Percentiles rank a stretch among this genome's conserved stretches.
Evolutionary conservation across 2,113 vertebrate genomes (phyloP).

Genomic region (Nibea albiflora): DNA sequence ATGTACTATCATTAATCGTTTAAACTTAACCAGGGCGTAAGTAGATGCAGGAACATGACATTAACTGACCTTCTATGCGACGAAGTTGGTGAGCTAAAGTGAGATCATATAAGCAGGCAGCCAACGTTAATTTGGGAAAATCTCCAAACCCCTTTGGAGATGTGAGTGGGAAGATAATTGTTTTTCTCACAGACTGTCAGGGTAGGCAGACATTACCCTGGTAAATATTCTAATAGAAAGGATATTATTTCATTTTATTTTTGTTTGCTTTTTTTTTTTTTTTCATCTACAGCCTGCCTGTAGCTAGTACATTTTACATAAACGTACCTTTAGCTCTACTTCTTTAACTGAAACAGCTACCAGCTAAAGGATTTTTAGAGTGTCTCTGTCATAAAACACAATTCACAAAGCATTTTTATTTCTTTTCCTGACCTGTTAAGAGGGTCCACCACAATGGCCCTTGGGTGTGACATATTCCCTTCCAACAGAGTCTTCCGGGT

Average conservation of each 20-base stretch:
- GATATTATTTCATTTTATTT: neutral
- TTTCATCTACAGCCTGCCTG: neutral
- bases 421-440: conserved; percentile 88
- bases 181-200: neutral
- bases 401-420: neutral
- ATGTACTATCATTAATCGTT: neutral
- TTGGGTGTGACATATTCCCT: conserved; percentile 97
- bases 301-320: neutral
- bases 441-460: conserved; percentile 97
- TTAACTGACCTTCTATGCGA: neutral
- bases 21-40: neutral
- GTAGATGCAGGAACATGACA: neutral
- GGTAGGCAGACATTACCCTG: neutral
- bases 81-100: neutral
- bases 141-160: neutral
- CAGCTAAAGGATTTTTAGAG: too few species aligned
- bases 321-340: neutral
- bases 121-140: neutral
- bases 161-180: conserved; percentile 10
- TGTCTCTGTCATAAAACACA: neutral
- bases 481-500: conserved; percentile 94
- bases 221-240: neutral
- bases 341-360: neutral
- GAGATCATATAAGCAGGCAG: neutral
- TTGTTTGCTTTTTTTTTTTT: neutral